A percentile compares a stretch with the other conserved stretches of the same genome.
Evolutionary conservation across 1,140 invertebrate species (phyloP).

Genomic region (Polypedilum pembai): DNA sequence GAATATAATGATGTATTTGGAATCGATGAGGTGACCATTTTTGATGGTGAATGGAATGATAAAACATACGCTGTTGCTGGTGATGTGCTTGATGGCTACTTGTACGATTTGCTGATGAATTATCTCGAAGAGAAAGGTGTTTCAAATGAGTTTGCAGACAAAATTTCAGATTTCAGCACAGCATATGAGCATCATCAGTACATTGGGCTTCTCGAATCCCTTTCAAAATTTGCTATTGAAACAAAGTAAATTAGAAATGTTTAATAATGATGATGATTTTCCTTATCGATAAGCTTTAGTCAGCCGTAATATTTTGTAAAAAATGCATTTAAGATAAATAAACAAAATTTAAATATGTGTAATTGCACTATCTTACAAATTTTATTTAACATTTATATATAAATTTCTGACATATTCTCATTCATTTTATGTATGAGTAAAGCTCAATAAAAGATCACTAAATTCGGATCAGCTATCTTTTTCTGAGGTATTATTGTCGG

Average conservation of each 20-base stretch:
- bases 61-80: slow-evolving; percentile 78
- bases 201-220: slow-evolving; percentile 71
- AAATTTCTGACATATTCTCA: background rate
- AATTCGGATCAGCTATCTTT: background rate
- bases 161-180: slow-evolving; percentile 77
- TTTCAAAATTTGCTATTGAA: slow-evolving; percentile 73
- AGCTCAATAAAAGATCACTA: background rate
- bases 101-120: slow-evolving; percentile 91
- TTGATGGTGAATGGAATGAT: slow-evolving; percentile 73
- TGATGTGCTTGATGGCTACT: slow-evolving; percentile 81
- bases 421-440: background rate
- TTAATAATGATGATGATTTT: slow-evolving; percentile 5
- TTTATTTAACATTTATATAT: background rate
- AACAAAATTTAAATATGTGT: background rate
- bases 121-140: slow-evolving; percentile 88
- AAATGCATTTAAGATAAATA: background rate
- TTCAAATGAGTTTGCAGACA: slow-evolving; percentile 82
- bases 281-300: slow-evolving; percentile 25
- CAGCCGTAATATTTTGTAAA: background rate
- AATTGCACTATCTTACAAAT: background rate
- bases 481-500: background rate
- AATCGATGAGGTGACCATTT: slow-evolving; percentile 80
- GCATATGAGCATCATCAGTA: slow-evolving; percentile 84
- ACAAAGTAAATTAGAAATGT: slow-evolving; percentile 45
- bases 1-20: slow-evolving; percentile 79